Base-by-base conservation (phyloP, 2,888 invertebrate genomes). In the Xylophagus ater region DNA sequence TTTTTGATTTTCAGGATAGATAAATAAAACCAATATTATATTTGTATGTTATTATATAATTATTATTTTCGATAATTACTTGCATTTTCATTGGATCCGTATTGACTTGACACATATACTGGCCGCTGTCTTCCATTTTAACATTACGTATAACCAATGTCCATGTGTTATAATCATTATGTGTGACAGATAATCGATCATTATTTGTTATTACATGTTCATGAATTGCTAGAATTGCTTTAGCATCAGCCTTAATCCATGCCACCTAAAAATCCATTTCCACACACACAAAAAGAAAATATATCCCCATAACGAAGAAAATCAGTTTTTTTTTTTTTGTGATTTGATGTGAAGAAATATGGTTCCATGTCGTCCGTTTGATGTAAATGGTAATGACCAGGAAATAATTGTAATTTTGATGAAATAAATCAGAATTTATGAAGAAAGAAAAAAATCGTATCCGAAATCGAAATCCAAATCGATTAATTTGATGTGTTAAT, bases 31-130 rank as follows among this genome's bases (percentile, higher is more conserved):
- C n/a, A 2, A 12, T 26, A 26, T 12, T 28, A 36, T 18, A 10
- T 12, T 12, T 20, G 13, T 34, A 14, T 10, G 12, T 2, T 9
- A n/a, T 12, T 23, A 8, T 24, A 12, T 3, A 24, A 15, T 20
- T 13, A 15, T n/a, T n/a, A n/a, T 40, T 28, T 26, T 14, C 34
- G 45, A 46, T 48, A 55, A 64, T 68, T 69, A 86, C 88, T 81
- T 88, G 88, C 77, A 87, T 88, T 71, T 87, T 87, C 87, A 88
- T 87, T 33, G 88, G 89, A 66, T 88, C 84, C 42, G 89, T 90
- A 67, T 90, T 90, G 57, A 92, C 87, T 74, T 92, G 90, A 70
- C 88, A 89, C 89, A 89, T 89, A 65, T 89, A 89, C 63, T 82
- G 80, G 54, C 90, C 90, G 45, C 86, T 71, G 68, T 92, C 90